Evolutionary conservation across 1,140 invertebrate genomes (phyloP), one percentile per base, ranked within the genome.

Genomic region (Armadillidium nasatum): DNA sequence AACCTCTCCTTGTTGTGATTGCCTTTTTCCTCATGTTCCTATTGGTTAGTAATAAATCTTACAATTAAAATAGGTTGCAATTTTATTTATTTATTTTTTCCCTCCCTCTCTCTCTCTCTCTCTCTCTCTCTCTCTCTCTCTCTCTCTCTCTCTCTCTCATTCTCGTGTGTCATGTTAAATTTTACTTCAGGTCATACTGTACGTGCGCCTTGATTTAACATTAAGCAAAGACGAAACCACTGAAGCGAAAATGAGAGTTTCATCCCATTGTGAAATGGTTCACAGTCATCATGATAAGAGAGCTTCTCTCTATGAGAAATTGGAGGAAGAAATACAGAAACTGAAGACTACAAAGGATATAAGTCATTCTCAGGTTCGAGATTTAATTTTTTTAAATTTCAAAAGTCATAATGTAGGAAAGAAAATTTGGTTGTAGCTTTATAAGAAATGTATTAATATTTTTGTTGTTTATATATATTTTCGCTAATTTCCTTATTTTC

Each of bases 161-260:
- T n/a, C n/a, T n/a, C n/a, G n/a, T n/a, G n/a, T 60, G n/a, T 11
- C n/a, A 60, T 11, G 11, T 45, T 73, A 45, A 23, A 6, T 44
- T 60, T 74, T 44, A 10, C 46, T 46, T 44, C 50, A 81, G 76
- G 93, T 98, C 50, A 97, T 99, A 83, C 87, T 98, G 80, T 97
- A 97, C 86, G 93, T 98, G 67, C 88, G 97, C 75, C 86, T 99
- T 81, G 97, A 99, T 86, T 98, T 99, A 86, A 95, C 95, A 71
- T 95, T 98, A 79, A 88, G 84, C 82, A 80, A 88, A 84, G 87
- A 88, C 83, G 89, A 90, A 81, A 85, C 84, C 4, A 78, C 76
- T 3, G 82, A 82, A 70, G 77, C 79, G n/a, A 80, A 80, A 68
- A 81, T 82, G 79, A 74, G 78, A 6, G 77, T 87, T 21, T 83